Conservation (phyloP, 2,888 invertebrate species). For the Sipha maydis region DNA sequence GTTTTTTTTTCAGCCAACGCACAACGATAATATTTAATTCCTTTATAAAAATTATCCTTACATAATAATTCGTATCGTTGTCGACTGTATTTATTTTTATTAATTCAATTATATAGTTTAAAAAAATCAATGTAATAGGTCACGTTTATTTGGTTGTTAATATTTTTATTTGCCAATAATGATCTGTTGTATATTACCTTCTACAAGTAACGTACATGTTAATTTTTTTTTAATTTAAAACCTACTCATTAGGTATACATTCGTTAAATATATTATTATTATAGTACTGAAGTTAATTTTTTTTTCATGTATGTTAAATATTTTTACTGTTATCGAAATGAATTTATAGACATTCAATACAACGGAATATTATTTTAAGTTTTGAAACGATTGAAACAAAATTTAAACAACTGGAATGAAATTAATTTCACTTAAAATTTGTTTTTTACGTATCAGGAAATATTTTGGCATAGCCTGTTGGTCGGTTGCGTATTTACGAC, state of each 20-base stretch:
- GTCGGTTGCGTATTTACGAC: slow-evolving; percentile 27
- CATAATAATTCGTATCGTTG: background rate
- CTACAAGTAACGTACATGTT: background rate
- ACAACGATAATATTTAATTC: background rate
- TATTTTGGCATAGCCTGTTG: slow-evolving; percentile 25
- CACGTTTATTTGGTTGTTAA: background rate
- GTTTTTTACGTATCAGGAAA: background rate
- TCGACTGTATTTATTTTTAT: background rate
- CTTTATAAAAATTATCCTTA: slow-evolving; percentile 1
- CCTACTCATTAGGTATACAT: too few relatives aligned
- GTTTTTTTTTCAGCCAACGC: background rate
- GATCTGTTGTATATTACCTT: too few relatives aligned
- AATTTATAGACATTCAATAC: too few relatives aligned
- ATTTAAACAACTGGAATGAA: background rate
- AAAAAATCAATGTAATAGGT: too few relatives aligned
- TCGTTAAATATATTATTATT: too few relatives aligned
- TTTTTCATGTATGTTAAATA: too few relatives aligned
- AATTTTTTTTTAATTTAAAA: background rate
- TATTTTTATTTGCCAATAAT: background rate
- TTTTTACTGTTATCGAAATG: too few relatives aligned
- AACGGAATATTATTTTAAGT: too few relatives aligned
- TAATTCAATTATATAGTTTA: background rate
- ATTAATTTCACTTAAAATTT: background rate
- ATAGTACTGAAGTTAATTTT: too few relatives aligned
- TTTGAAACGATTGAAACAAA: too few relatives aligned